These are phyloP conservation scores for Acanthornis magna DNA, from an alignment of 2,797 vertebrate genomes.

Conservation along the genomic window DNA sequence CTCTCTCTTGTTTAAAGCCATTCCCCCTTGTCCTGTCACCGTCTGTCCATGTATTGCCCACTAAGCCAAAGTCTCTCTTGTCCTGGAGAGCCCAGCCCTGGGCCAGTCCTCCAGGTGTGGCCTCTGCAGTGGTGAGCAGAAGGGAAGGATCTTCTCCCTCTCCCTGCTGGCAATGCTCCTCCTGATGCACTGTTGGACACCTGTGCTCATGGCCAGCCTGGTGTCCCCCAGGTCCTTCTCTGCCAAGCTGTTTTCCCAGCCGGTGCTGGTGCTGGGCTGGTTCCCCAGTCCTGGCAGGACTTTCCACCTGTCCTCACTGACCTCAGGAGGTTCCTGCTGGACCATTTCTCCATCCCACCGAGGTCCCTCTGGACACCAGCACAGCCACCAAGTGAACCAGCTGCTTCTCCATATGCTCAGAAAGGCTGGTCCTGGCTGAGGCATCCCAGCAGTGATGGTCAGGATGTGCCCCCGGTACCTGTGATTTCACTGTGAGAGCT, in stretches of 20 bases:
- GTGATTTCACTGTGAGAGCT: too few relatives aligned
- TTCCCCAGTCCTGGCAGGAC: background rate
- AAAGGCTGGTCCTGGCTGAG: background rate
- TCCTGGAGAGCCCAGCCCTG: background rate
- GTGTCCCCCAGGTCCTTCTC: background rate
- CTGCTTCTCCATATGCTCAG: background rate
- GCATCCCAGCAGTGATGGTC: background rate
- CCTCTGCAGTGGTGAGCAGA: background rate
- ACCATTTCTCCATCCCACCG: background rate
- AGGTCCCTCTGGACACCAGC: background rate
- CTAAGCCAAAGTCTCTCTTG: background rate
- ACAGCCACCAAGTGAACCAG: background rate
- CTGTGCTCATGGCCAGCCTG: background rate
- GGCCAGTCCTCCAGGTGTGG: background rate
- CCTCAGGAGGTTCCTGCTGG: background rate
- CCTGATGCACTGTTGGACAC: background rate
- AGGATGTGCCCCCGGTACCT: rapidly evolving
- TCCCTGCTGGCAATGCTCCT: background rate
- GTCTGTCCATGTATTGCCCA: background rate
- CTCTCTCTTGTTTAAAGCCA: background rate
- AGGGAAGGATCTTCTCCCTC: background rate
- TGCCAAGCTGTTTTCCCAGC: too few relatives aligned
- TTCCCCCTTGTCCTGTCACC: background rate
- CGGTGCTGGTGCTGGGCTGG: background rate
- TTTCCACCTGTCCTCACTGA: background rate